A percentile compares a stretch with the other conserved stretches of the same genome.
Evolutionary conservation across 2,888 invertebrate genomes (phyloP).

Genomic region (Conops quadrifasciatus): DNA sequence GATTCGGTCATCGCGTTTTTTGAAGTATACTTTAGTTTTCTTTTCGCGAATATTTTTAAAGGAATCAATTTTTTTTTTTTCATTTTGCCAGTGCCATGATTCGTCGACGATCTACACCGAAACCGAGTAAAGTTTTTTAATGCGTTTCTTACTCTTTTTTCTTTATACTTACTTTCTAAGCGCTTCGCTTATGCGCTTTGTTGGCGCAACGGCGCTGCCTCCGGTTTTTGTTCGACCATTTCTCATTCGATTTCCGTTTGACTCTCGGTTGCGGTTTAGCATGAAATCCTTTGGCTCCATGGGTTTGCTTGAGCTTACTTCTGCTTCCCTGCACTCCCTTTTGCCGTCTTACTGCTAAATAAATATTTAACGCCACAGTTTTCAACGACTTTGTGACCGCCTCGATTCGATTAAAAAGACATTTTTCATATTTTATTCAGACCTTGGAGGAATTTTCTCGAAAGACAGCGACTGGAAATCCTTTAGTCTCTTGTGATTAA

Average conservation of each 20-base stretch:
- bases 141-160: background rate
- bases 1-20: constrained; percentile 3
- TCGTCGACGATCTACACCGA: no score
- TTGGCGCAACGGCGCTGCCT: background rate
- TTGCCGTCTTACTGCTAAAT: background rate
- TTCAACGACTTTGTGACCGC: constrained; percentile 1
- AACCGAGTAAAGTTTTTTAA: background rate
- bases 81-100: no score
- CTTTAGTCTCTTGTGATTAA: no score
- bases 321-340: background rate
- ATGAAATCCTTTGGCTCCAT: background rate
- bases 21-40: background rate
- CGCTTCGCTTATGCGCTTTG: background rate
- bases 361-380: no score
- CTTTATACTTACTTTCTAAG: constrained; percentile 15
- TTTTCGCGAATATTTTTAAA: background rate
- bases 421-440: constrained; percentile 16
- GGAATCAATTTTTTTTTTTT: no score
- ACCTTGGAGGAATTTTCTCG: background rate
- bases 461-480: background rate
- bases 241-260: background rate
- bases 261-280: constrained; percentile 1
- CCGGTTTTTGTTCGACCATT: no score
- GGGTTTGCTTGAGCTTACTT: no score
- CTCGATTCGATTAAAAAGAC: constrained; percentile 6